A percentile compares a stretch with the other conserved stretches of the same genome.
These are phyloP conservation scores for Pampus argenteus DNA, from an alignment of 2,797 vertebrate genomes.

Conservation along the genomic window DNA sequence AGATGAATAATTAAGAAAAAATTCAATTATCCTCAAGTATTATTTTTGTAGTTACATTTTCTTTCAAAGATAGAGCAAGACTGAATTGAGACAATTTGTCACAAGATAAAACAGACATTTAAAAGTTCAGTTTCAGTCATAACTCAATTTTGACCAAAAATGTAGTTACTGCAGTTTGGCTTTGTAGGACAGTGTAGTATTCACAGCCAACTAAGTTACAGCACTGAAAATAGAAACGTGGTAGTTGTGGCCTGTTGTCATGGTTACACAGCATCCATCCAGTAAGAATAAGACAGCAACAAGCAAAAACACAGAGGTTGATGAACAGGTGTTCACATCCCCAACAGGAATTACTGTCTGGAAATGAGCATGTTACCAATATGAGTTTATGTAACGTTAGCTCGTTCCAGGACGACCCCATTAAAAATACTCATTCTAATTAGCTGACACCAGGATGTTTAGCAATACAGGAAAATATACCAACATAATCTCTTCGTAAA, in stretches of 20 bases:
- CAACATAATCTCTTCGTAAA: neutral
- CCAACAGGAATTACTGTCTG: constrained; percentile 19
- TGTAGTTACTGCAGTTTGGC: too few species aligned
- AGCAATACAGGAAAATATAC: constrained; percentile 12
- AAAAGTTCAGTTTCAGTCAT: too few species aligned
- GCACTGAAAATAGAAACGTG: constrained; percentile 10
- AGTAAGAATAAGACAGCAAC: constrained; percentile 8
- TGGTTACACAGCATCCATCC: constrained; percentile 46
- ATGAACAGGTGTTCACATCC: constrained; percentile 43
- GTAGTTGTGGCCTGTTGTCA: constrained; percentile 49
- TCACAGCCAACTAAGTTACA: constrained; percentile 40
- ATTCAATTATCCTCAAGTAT: too few species aligned
- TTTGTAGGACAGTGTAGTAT: neutral
- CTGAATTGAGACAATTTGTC: too few species aligned
- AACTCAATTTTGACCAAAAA: too few species aligned
- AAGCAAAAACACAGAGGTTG: constrained; percentile 8
- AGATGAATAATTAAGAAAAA: too few species aligned
- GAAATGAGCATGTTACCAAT: constrained; percentile 16
- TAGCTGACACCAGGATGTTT: constrained; percentile 18
- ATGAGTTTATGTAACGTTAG: constrained; percentile 7
- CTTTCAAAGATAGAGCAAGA: too few species aligned
- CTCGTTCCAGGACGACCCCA: constrained; percentile 1
- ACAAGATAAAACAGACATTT: too few species aligned
- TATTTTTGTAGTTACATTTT: too few species aligned
- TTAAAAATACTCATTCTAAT: constrained; percentile 9